Evolutionary conservation across 2,888 invertebrate genomes (phyloP).

Genomic region (Ophion costatus): DNA sequence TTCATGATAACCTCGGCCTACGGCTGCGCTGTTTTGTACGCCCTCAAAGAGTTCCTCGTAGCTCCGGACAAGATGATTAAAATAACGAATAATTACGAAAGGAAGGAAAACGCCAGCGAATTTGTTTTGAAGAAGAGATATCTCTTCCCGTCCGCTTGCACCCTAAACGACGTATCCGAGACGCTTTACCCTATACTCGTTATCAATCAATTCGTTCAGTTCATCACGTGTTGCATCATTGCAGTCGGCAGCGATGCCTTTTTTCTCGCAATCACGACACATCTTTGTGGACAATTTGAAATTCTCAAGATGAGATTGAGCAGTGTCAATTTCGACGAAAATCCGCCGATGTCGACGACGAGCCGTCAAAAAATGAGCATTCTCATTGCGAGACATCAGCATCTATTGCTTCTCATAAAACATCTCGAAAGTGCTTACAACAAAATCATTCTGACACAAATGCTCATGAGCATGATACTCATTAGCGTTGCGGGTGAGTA

Average conservation of each 20-base stretch:
- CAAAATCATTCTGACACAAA: conserved; percentile 63
- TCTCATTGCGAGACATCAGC: conserved; percentile 60
- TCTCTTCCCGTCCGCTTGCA: conserved; percentile 41
- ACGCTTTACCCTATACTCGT: conserved; percentile 44
- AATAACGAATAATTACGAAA: conserved; percentile 2
- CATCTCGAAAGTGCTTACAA: conserved; percentile 61
- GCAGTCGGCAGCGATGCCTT: conserved; percentile 63
- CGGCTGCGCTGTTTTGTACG: neutral
- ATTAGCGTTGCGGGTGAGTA: conserved; percentile 62
- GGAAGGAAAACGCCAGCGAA: neutral
- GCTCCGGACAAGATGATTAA: conserved; percentile 14
- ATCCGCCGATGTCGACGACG: neutral
- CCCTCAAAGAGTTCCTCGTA: conserved; percentile 3
- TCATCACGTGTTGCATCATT: conserved; percentile 41
- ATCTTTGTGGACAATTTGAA: conserved; percentile 71
- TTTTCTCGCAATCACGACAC: conserved; percentile 63
- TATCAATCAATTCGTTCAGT: conserved; percentile 57
- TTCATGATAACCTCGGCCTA: neutral
- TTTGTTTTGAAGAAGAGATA: conserved; percentile 16
- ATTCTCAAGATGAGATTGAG: conserved; percentile 60
- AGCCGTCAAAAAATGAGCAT: conserved; percentile 3
- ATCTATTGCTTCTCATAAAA: conserved; percentile 56
- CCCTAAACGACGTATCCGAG: conserved; percentile 50
- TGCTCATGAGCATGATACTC: conserved; percentile 52
- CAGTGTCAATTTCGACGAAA: neutral